These are phyloP conservation scores for Xanthia icteritia DNA, from an alignment of 2,888 invertebrate genomes.

Conservation along the genomic window DNA sequence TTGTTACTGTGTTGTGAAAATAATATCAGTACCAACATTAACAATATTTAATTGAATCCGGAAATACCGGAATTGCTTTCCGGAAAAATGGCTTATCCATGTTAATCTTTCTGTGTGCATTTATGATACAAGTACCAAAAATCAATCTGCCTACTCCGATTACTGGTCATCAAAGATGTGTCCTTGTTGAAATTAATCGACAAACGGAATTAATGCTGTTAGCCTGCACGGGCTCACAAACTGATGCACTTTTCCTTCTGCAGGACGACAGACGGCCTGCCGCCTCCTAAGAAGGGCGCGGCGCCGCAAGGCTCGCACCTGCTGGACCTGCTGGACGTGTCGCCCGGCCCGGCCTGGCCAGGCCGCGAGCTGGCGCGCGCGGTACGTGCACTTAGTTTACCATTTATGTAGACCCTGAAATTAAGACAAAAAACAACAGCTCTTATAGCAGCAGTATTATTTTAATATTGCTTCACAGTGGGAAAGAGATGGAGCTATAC, in stretches of 20 bases:
- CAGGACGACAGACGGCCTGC: conserved; percentile 57
- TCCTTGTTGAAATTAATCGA: background rate
- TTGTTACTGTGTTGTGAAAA: too few relatives aligned
- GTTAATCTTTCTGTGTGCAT: too few relatives aligned
- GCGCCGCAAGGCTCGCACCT: conserved; percentile 91
- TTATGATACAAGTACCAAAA: too few relatives aligned
- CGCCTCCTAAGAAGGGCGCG: conserved; percentile 46
- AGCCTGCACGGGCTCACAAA: background rate
- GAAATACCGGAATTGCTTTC: too few relatives aligned
- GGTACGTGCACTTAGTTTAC: conserved; percentile 57
- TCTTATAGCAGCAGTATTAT: too few relatives aligned
- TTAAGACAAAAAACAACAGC: background rate
- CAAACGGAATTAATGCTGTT: too few relatives aligned
- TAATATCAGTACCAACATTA: too few relatives aligned
- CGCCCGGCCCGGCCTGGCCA: conserved; percentile 88
- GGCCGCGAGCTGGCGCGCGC: conserved; percentile 89
- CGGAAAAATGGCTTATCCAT: too few relatives aligned
- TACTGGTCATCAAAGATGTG: background rate
- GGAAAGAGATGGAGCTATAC: too few relatives aligned
- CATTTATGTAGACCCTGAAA: background rate
- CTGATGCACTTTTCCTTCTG: accelerated
- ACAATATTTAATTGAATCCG: too few relatives aligned
- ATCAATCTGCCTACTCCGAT: too few relatives aligned
- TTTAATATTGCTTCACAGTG: too few relatives aligned
- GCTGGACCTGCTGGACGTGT: conserved; percentile 95